Evolutionary conservation across 2,888 invertebrate species (phyloP).

Genomic region (Campopleginae sp.): DNA sequence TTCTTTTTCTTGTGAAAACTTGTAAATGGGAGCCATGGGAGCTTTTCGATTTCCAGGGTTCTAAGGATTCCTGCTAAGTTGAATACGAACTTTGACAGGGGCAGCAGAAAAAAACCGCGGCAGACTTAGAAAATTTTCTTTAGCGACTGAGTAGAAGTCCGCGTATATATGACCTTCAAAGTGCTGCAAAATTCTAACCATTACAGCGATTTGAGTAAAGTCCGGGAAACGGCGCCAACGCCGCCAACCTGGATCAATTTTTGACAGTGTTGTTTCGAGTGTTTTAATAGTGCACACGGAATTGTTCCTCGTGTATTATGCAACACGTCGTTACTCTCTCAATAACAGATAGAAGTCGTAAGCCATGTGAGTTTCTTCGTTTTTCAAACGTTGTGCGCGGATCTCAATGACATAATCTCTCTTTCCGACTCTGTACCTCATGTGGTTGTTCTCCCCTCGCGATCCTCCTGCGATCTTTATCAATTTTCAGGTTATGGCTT

Average conservation of each 20-base stretch:
- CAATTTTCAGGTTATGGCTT: constrained; percentile 30
- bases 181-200: background rate
- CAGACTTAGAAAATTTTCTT: background rate
- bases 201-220: background rate
- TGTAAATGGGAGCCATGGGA: background rate
- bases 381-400: background rate
- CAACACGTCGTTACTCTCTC: constrained; percentile 15
- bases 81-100: background rate
- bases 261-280: constrained; percentile 13
- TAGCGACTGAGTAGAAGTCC: background rate
- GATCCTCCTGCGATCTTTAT: background rate
- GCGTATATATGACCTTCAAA: background rate
- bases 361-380: constrained; percentile 36
- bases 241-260: constrained; percentile 7
- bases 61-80: background rate
- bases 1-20: background rate
- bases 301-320: constrained; percentile 31
- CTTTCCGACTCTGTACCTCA: background rate
- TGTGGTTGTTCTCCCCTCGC: background rate
- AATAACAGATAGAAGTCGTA: constrained; percentile 29
- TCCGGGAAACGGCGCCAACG: background rate
- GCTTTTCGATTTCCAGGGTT: background rate
- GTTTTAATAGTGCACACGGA: background rate
- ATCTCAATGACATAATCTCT: constrained; percentile 7
- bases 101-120: background rate